Base-by-base conservation (phyloP, 2,888 invertebrate genomes). In the Gerris lacustris region DNA sequence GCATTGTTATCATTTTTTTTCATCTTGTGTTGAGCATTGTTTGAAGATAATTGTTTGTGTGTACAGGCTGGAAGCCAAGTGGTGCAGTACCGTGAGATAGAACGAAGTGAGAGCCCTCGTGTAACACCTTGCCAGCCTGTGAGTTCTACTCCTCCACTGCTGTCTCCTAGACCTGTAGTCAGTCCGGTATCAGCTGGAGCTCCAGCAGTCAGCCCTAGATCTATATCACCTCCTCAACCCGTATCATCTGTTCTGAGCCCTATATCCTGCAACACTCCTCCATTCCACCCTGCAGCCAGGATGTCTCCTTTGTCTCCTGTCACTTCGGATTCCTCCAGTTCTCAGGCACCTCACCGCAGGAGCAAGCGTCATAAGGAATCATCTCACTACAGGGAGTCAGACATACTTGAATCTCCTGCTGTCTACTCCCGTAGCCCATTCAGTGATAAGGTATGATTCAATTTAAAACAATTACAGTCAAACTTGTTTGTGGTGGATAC, bases 341-440 rank as follows among this genome's bases (percentile, higher is more conserved):
- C 78, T 11, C 79, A 80, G 71, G 79, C 81, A 11, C 79, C 80
- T 9, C 80, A 82, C 67, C 78, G 81, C 45, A 68, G 81, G 4
- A 77, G 80, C 15, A 82, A 82, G 73, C 72, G 74, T 79, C 17
- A 76, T 15, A 82, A 82, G 74, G 82, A 82, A 75, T 82, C 82
- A 2, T 80, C 81, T 64, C 82, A 82, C 74, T 84, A 84, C 74
- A 82, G 87, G 82, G 90, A 90, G 79, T 91, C 91, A 18, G 91
- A 92, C 79, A 92, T 92, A 73, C 82, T 92, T 75, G 92, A 92
- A 80, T 91, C 92, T 70, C 89, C 89, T 47, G 88, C 88, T 73
- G 84, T 88, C 69, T 94, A 94, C 78, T 94, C 91, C 79, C 85
- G 91, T 76, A 94, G 94, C 80, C 90, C 91, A 1, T 84, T 95